Base-by-base conservation (phyloP, 2,888 invertebrate species). In the Nomada goodeniana region DNA sequence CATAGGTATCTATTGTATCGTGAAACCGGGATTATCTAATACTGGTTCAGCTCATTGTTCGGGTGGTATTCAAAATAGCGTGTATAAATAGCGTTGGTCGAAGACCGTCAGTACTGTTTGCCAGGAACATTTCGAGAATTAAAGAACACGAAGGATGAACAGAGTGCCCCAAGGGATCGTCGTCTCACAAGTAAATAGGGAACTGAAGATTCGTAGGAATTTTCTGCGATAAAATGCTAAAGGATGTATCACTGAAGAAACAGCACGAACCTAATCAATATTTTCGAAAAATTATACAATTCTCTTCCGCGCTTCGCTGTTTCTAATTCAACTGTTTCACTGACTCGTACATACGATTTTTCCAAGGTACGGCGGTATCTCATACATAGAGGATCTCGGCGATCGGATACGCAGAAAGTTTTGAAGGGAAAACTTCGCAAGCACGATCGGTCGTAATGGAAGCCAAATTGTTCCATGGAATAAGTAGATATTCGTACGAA, bases 381-480 rank as follows among this genome's bases (percentile, higher is more conserved):
- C 3, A 11, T 15, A 2, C 7, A 26, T 18, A 26, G 55, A 18
- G 26, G 42, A 18, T 20, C 23, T 10, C 23, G 23, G 50, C 29
- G 11, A 52, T 42, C 15, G 42, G 26, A 18, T 13, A 42, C 1
- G 52, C 20, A 13, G 67, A 68, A 36, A 61, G 53, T 53, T 53
- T 36, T 26, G 44, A 4, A 44, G 7, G 2, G 18, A 29, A 42
- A 42, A 67, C 65, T 68, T 64, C 29, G n/a, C 42, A 10, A 61
- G 18, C 50, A 13, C 44, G 57, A n/a, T 15, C 42, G 18, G 50
- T 69, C 79, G 60, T 47, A 57, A 70, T 64, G 23, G 79, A 44
- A 78, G 57, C 64, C 53, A 47, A 64, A 70, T 79, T 67, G 80
- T 79, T 79, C 79, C 55, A 55, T 4, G 15, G 47, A 50, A 65